Evolutionary conservation across 2,888 invertebrate species (phyloP), one percentile per base, ranked within the genome.

Genomic region (Caenorhabditis sp.): DNA sequence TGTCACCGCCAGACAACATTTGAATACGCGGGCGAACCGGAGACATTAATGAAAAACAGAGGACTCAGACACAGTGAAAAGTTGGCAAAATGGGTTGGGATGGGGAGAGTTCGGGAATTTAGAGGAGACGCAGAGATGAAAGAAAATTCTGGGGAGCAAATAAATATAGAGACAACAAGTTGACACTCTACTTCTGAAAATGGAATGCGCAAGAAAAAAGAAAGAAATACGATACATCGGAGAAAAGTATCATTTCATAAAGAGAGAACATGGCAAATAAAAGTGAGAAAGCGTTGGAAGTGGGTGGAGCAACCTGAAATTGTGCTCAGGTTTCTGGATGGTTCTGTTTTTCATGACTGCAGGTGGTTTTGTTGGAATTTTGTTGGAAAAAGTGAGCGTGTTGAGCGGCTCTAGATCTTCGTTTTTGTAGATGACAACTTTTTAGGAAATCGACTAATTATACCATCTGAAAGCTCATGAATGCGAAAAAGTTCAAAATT

Each of bases 11-110:
- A 76, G 58, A 77, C 63, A 77, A 70, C 77, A 77, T 77, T 77
- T 77, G 77, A 77, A 77, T 77, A 77, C 69, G 77, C 77, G 77
- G 68, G 59, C 38, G 41, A 35, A 47, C 8, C 22, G 68, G 49
- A 77, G 28, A 77, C 22, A 35, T 41, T 38, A 26, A 24, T 22
- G 24, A 58, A 54, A 66, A 59, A n/a, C 14, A 63, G 70, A 51
- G 63, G 19, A 26, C 49, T 5, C 51, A 77, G 77, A 63, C 16
- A 44, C 2, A 24, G 51, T 22, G 63, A 70, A 38, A 54, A 64
- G 38, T 26, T 31, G 26, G 58, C 12, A 26, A 28, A 26, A 22
- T 19, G 49, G 14, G n/a, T 47, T 14, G 47, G 58, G n/a, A 63
- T 2, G 61, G n/a, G 22, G 35, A 54, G 47, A 38, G 69, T 38